Conservation (phyloP, 2,113 vertebrate genomes). For the Phaethornis superciliosus region DNA sequence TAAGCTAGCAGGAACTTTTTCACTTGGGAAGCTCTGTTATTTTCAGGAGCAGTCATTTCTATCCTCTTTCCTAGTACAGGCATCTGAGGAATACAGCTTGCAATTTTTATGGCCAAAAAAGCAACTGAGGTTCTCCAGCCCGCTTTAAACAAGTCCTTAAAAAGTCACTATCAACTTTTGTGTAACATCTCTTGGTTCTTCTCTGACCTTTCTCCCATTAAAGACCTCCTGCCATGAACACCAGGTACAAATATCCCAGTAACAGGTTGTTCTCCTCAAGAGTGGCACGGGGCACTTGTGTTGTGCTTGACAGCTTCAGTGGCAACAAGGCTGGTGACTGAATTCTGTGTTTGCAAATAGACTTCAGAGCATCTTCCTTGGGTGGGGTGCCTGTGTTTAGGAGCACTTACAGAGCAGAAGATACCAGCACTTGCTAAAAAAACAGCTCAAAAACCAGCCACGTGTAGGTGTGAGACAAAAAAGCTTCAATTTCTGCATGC, state of each 20-base stretch:
- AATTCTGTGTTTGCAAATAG: not conserved
- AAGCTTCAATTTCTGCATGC: not conserved
- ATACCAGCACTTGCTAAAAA: not conserved
- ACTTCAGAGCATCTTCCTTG: not conserved
- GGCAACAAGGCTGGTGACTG: not conserved
- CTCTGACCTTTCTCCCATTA: not conserved
- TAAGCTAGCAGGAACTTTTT: not conserved
- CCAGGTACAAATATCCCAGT: not conserved
- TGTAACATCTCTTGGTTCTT: not conserved
- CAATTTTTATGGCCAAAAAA: not conserved
- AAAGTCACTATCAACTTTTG: not conserved
- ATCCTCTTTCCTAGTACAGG: not conserved
- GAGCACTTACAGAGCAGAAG: not conserved
- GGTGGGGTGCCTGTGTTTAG: not conserved
- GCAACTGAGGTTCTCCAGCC: not conserved
- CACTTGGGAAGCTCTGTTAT: not conserved
- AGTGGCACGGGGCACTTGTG: not conserved
- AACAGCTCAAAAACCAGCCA: not conserved
- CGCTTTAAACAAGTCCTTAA: not conserved
- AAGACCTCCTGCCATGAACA: not conserved
- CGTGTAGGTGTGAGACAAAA: rapidly evolving
- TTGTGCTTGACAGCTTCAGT: not conserved
- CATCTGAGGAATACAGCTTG: not conserved
- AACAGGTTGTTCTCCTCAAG: not conserved
- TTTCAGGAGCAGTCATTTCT: not conserved